Evolutionary conservation across 30 jellyfish, hydroid and myxozoan species (phyloP).

Genomic region (Sanderia malayensis): DNA sequence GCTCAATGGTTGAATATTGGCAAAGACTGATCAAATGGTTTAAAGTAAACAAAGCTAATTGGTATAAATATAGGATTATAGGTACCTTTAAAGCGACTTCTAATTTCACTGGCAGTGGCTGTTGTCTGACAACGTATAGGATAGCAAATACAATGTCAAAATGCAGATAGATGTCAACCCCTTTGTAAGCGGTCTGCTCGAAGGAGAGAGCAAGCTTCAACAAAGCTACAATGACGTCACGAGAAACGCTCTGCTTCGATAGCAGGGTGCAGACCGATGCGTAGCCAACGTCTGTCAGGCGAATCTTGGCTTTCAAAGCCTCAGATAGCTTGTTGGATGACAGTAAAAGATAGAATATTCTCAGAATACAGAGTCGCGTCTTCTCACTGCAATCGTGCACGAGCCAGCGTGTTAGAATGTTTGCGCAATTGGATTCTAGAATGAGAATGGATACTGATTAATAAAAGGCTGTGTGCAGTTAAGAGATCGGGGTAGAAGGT

Average conservation of each 20-base stretch:
- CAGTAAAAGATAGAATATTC: slow-evolving; percentile 30
- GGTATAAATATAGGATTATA: too few relatives aligned
- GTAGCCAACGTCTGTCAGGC: slow-evolving; percentile 58
- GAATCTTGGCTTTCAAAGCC: slow-evolving; percentile 42
- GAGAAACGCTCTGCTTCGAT: slow-evolving; percentile 72
- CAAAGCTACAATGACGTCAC: slow-evolving; percentile 63
- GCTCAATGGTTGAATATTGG: too few relatives aligned
- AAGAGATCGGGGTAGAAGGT: too few relatives aligned
- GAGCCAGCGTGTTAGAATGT: slow-evolving; percentile 71
- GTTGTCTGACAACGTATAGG: slow-evolving; percentile 34
- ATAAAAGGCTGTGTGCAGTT: too few relatives aligned
- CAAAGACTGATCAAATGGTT: too few relatives aligned
- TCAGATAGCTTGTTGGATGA: slow-evolving; percentile 40
- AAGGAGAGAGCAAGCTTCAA: slow-evolving; percentile 66
- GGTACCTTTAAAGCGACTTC: slow-evolving; percentile 84
- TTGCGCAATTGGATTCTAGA: slow-evolving; percentile 57
- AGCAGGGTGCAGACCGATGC: slow-evolving; percentile 74
- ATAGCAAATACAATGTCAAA: slow-evolving; percentile 61
- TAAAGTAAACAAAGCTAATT: too few relatives aligned
- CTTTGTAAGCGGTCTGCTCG: slow-evolving; percentile 46
- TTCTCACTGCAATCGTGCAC: slow-evolving; percentile 64
- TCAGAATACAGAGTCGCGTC: slow-evolving; percentile 46
- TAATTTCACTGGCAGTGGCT: slow-evolving; percentile 73
- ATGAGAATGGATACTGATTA: background rate
- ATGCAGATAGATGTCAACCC: slow-evolving; percentile 60